phyloP scores from a whole-genome alignment of 1,140 invertebrate genomes.

The Coptotermes formosanus region DNA sequence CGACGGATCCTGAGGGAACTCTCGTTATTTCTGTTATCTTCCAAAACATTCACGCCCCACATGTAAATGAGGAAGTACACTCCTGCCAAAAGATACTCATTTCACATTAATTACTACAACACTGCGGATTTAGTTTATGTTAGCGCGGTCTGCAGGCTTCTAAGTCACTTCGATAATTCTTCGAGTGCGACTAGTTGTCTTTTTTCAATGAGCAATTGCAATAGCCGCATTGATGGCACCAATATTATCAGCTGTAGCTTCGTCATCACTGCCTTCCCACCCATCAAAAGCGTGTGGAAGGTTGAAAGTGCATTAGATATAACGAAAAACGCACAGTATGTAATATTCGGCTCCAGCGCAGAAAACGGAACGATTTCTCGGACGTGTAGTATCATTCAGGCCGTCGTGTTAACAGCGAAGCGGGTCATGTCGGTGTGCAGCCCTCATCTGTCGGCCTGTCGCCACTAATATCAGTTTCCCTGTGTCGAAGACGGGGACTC shows the following conservation, averaged over 20 bases:
- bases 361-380: background rate
- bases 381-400: background rate
- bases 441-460: background rate
- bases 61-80: no score
- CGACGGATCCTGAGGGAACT: no score
- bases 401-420: background rate
- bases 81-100: no score
- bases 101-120: no score
- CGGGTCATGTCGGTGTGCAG: background rate
- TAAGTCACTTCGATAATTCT: background rate
- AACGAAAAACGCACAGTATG: background rate
- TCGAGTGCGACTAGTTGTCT: background rate
- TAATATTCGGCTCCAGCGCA: background rate
- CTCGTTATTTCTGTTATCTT: no score
- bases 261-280: background rate
- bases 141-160: background rate
- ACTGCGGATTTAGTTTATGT: background rate
- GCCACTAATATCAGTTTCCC: background rate
- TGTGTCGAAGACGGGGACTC: background rate
- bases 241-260: background rate
- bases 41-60: no score
- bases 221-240: background rate
- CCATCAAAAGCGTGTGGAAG: background rate
- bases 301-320: background rate
- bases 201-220: background rate